phyloP scores from a whole-genome alignment of 1,140 invertebrate genomes.

The Pachypsylla venusta region DNA sequence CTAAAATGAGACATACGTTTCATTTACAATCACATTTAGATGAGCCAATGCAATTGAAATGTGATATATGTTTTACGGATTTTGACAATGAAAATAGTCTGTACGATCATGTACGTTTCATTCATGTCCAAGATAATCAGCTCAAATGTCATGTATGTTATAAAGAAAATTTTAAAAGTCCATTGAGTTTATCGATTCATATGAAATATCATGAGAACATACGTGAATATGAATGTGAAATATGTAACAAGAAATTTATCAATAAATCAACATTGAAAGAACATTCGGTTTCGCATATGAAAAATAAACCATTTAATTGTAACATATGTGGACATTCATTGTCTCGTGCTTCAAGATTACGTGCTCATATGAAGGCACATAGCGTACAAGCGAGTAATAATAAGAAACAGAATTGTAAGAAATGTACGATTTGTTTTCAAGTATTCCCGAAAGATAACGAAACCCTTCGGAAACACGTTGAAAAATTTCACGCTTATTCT shows the following conservation, averaged over 20 bases:
- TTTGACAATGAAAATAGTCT: constrained; percentile 14
- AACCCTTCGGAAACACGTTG: neutral
- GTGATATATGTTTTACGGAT: constrained; percentile 16
- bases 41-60: constrained; percentile 15
- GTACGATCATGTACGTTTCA: constrained; percentile 19
- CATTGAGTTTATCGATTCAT: constrained; percentile 16
- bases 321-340: constrained; percentile 37
- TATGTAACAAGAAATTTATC: constrained; percentile 34
- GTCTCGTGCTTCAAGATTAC: constrained; percentile 33
- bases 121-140: constrained; percentile 14
- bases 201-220: constrained; percentile 15
- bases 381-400: constrained; percentile 30
- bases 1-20: constrained; percentile 16
- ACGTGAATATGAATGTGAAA: constrained; percentile 11
- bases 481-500: constrained; percentile 1
- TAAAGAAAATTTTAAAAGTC: constrained; percentile 15
- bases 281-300: constrained; percentile 36
- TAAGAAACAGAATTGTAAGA: constrained; percentile 29
- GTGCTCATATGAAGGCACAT: constrained; percentile 35
- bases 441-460: neutral
- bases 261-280: constrained; percentile 37
- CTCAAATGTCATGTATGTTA: constrained; percentile 14
- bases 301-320: constrained; percentile 38
- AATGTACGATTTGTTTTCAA: constrained; percentile 23
- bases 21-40: constrained; percentile 16